Evolutionary conservation across 2,888 invertebrate species (phyloP), one percentile per base, ranked within the genome.

Genomic region (Mesorhabditis spiculigera): DNA sequence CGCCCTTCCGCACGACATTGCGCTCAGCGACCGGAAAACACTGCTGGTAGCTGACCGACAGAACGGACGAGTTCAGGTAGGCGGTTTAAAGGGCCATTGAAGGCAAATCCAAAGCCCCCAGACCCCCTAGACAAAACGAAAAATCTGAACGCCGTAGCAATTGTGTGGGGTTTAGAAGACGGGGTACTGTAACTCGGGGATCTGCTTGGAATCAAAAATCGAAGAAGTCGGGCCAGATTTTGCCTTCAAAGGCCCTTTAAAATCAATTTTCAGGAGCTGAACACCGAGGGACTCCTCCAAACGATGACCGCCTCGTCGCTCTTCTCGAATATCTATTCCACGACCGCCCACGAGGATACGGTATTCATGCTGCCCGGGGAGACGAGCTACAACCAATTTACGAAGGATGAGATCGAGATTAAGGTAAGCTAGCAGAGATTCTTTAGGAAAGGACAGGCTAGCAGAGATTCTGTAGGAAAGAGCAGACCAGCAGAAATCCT

Each of bases 1-100:
- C 78, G 80, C 81, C 62, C 76, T 89, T 66, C 88, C 88, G 4
- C 89, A 89, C 78, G 87, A 87, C 72, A 78, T 88, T 63, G 80
- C 87, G 4, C 71, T 87, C 28, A 85, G 84, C 61, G 87, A 87
- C 73, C 86, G 87, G 61, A 82, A 86, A 42, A 78, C 87, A 67
- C 71, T 89, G 4, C 87, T 87, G 76, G 87, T 88, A 8, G 88
- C 89, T 4, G 89, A 89, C 80, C 79, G 89, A 64, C 88, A 89
- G 80, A 88, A 89, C 81, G 88, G 88, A 45, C 77, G 89, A 63
- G 87, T 89, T 86, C 87, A 88, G 71, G 85, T 91, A 87, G 88
- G 88, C 74, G 77, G 77, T n/a, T 50, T 50, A n/a, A 50, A 50
- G n/a, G n/a, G 10, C 58, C 58, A 50, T 1, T 13, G 58, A 50